Conservation (phyloP, 2,888 invertebrate genomes). For the Trilocha varians region DNA sequence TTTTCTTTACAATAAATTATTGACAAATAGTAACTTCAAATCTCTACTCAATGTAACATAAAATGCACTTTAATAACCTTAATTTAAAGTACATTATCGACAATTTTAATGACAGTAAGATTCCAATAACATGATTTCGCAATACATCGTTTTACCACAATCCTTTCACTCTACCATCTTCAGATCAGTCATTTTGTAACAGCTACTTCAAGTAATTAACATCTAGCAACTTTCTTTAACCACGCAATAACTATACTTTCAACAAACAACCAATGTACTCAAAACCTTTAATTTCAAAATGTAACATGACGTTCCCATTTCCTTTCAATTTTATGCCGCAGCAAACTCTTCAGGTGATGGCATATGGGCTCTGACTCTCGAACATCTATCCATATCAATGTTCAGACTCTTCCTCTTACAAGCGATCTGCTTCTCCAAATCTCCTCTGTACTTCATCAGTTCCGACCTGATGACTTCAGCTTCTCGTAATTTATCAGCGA, state of each 20-base stretch:
- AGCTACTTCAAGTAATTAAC: too few species aligned
- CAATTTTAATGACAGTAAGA: background rate
- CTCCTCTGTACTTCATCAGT: constrained; percentile 75
- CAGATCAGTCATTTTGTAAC: background rate
- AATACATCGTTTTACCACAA: constrained; percentile 1
- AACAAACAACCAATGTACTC: background rate
- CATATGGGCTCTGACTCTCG: constrained; percentile 76
- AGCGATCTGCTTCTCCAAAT: constrained; percentile 79
- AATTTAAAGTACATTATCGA: too few species aligned
- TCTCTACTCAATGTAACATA: background rate
- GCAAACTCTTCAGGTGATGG: constrained; percentile 79
- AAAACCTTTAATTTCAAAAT: background rate
- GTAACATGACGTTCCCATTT: constrained; percentile 6
- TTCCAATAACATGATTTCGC: background rate
- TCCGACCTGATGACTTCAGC: constrained; percentile 71
- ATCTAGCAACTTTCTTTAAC: too few species aligned
- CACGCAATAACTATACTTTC: too few species aligned
- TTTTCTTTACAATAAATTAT: too few species aligned
- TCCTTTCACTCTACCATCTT: constrained; percentile 6
- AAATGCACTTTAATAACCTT: too few species aligned
- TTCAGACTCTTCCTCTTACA: constrained; percentile 80
- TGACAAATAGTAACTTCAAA: too few species aligned
- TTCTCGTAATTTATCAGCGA: constrained; percentile 75
- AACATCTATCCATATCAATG: constrained; percentile 77
- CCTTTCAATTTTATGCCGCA: constrained; percentile 39